Conservation (phyloP, 2,113 vertebrate genomes). For the Pogona vitticeps region DNA sequence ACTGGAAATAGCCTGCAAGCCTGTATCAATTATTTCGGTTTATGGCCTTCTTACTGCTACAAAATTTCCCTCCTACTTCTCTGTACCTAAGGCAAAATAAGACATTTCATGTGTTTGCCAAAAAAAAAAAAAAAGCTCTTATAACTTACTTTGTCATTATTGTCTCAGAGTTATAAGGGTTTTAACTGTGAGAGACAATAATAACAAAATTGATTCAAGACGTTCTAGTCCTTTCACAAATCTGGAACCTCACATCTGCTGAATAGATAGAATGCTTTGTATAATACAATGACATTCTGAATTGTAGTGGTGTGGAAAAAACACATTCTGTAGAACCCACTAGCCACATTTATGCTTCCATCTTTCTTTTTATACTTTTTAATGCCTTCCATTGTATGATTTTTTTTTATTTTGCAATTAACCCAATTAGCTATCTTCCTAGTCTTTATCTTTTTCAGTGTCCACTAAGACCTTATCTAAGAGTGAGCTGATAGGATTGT, state of each 20-base stretch:
- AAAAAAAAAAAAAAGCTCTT: background rate
- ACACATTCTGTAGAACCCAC: background rate
- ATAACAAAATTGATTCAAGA: slow-evolving; percentile 7
- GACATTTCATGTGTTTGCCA: slow-evolving; percentile 16
- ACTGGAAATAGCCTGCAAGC: slow-evolving; percentile 11
- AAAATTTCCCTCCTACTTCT: slow-evolving; percentile 15
- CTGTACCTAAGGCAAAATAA: background rate
- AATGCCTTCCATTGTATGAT: background rate
- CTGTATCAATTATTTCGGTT: background rate
- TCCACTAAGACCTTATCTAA: no score
- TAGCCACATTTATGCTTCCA: background rate
- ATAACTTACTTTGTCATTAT: no score
- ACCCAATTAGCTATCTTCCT: background rate
- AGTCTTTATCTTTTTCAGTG: background rate
- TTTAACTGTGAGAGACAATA: background rate
- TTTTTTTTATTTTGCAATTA: background rate
- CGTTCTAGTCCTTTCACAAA: background rate
- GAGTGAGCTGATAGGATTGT: no score
- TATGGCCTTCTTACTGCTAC: slow-evolving; percentile 13
- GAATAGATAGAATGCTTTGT: background rate
- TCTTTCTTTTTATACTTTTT: background rate
- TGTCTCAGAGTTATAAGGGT: no score
- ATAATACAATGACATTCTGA: background rate
- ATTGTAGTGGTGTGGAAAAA: background rate
- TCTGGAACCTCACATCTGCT: no score